Percentiles rank a stretch among this genome's conserved stretches.
Conservation (phyloP, 2,888 invertebrate genomes). For the Artemia sinica region DNA sequence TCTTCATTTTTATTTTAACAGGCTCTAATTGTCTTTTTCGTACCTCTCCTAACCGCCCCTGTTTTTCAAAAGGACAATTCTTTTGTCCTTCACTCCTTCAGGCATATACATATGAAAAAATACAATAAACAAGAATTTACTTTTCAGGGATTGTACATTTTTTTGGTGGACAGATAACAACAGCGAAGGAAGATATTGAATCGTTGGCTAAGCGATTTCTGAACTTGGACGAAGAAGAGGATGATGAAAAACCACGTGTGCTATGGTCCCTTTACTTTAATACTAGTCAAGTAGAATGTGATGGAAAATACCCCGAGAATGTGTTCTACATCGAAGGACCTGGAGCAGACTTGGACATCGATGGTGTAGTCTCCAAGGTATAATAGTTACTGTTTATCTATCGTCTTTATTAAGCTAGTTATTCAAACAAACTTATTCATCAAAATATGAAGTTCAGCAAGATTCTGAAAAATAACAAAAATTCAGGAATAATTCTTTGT, state of each 20-base stretch:
- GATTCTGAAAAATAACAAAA: too few species aligned
- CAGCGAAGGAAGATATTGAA: conserved; percentile 3
- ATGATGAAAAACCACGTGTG: neutral
- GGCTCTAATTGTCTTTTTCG: too few species aligned
- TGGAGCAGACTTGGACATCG: neutral
- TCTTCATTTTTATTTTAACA: too few species aligned
- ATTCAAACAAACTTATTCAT: too few species aligned
- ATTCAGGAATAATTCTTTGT: too few species aligned
- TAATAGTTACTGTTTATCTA: neutral
- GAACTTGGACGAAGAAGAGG: neutral
- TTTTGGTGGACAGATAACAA: neutral
- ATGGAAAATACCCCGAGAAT: neutral
- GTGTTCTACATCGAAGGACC: neutral
- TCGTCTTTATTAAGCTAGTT: neutral
- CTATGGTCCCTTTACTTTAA: conserved; percentile 8
- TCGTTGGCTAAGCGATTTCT: conserved; percentile 7
- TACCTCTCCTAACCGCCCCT: too few species aligned
- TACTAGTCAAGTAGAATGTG: neutral
- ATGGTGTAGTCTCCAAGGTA: neutral
- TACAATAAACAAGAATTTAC: neutral
- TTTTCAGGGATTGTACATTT: conserved; percentile 1
- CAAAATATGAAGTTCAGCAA: too few species aligned
- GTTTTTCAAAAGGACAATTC: too few species aligned
- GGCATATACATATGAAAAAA: neutral
- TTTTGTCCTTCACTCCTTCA: too few species aligned